Conservation (phyloP, 2,797 vertebrate species). For the Schizothorax lantsangensis region DNA sequence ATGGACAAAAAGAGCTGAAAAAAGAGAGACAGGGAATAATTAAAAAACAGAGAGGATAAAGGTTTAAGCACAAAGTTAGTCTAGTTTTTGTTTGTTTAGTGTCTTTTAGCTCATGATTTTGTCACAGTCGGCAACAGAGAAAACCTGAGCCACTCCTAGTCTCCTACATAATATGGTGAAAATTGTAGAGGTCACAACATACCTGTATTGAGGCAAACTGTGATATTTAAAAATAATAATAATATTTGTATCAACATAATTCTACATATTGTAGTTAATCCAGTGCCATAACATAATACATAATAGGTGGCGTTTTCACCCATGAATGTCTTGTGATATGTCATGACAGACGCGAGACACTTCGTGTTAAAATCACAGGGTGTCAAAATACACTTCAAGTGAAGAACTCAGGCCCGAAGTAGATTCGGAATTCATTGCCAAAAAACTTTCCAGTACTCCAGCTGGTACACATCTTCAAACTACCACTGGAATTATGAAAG, state of each 20-base stretch:
- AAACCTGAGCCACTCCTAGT: background rate
- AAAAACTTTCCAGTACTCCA: background rate
- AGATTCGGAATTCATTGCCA: background rate
- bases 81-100: background rate
- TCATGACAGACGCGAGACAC: no score
- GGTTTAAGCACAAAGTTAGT: background rate
- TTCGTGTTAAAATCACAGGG: no score
- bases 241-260: background rate
- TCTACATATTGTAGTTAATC: background rate
- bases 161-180: background rate
- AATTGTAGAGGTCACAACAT: background rate
- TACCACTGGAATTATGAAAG: no score
- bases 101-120: background rate
- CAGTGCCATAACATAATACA: no score
- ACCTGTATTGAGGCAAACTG: background rate
- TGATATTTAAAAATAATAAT: background rate
- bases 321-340: no score
- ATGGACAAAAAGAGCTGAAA: conserved; percentile 21
- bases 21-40: background rate
- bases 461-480: background rate
- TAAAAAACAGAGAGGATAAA: background rate
- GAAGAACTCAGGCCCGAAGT: background rate
- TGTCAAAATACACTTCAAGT: background rate
- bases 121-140: background rate
- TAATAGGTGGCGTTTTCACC: background rate